Base-by-base conservation (phyloP, 2,797 vertebrate species). In the Gila robusta region DNA sequence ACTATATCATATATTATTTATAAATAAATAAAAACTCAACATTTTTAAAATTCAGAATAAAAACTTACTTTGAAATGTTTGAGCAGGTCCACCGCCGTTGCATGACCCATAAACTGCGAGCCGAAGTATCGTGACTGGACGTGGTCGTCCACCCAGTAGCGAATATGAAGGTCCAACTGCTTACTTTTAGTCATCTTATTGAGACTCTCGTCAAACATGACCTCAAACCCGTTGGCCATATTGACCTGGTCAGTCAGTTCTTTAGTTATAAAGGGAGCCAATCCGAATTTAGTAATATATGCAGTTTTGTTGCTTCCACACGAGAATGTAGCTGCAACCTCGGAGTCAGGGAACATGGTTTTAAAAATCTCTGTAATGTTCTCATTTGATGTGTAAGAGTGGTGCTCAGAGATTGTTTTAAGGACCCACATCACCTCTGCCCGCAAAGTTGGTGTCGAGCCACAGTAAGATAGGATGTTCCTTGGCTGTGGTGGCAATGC, bases 361-460 rank as follows among this genome's bases (percentile, higher is more conserved):
- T 56, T 52, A 23, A 81, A 81, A 19, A 81, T 4, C 3, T 81
- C 64, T 17, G 21, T 49, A 52, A 81, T 35, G 37, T 47, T 52
- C 8, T 82, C 47, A 56, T 72, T 59, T 0, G 49, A 82, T 8
- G 10, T 82, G 19, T 23, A 71, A 28, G 66, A 81, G 39, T 69
- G 79, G 79, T 81, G 79, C 21, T 64, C 44, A 19, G 67, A 35
- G 32, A 72, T 37, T n/a, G 69, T 82, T 49, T 67, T 82, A 19
- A 69, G 41, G 26, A 49, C 39, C 79, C 41, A 81, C 21, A 69
- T 47, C 23, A 80, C 78, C 78, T 81, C 62, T 81, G 41, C 9
- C n/a, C n/a, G n/a, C 35, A 35, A 2, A 35, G 35, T 4, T 35
- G 35, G 35, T 35, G 35, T 79, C 2, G 19, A 35, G 8, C 56